These are phyloP conservation scores for Muscidifurax raptorellus DNA, from an alignment of 1,140 invertebrate species.

Conservation along the genomic window DNA sequence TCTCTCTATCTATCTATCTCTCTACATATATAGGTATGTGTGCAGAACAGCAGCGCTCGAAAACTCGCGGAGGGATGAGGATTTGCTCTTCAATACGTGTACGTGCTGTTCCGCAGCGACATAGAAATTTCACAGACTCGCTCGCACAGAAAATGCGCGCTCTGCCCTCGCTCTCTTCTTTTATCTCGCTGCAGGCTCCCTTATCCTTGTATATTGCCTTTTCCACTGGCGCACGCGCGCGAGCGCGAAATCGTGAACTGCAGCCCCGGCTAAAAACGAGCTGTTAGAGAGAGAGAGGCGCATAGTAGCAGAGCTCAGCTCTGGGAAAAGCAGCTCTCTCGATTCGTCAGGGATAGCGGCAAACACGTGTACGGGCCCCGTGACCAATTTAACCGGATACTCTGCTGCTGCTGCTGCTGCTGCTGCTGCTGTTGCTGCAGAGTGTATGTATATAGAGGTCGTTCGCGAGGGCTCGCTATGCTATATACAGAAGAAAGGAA, in stretches of 20 bases:
- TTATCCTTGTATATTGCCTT: neutral
- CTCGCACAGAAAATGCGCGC: neutral
- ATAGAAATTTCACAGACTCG: neutral
- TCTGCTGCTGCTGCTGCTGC: conserved; percentile 5
- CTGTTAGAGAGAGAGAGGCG: neutral
- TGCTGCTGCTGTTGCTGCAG: too few species aligned
- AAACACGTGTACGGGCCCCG: conserved; percentile 66
- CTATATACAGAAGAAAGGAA: conserved; percentile 23
- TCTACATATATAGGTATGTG: too few species aligned
- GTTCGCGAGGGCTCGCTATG: neutral
- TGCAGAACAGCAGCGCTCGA: neutral
- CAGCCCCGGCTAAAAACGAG: neutral
- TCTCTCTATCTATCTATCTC: too few species aligned
- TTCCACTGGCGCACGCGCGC: neutral
- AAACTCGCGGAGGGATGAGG: too few species aligned
- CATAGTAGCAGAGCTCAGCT: neutral
- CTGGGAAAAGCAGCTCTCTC: conserved; percentile 63
- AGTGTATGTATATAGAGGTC: neutral
- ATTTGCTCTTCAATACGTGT: conserved; percentile 7
- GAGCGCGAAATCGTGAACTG: conserved; percentile 28
- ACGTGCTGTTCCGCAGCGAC: neutral
- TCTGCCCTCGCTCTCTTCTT: neutral
- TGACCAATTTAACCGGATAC: conserved; percentile 75
- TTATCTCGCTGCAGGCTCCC: neutral
- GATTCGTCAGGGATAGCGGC: conserved; percentile 69